phyloP scores from a whole-genome alignment of 1,140 invertebrate genomes.

The Palaemon carinicauda region DNA sequence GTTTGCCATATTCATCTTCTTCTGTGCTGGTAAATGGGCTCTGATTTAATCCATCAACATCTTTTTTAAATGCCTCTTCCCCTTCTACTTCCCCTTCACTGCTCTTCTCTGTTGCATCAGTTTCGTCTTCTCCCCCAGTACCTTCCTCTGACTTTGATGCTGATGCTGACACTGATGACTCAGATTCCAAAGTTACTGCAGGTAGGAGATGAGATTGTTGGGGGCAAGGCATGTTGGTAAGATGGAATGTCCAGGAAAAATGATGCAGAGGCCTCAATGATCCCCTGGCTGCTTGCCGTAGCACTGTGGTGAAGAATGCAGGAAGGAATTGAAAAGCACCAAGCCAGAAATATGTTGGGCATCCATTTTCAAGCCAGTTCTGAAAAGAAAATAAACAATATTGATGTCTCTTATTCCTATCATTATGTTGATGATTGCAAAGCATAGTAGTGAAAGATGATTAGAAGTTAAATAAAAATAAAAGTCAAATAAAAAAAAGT shows the following conservation, averaged over 20 bases:
- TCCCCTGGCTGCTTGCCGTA: background rate
- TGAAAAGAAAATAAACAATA: background rate
- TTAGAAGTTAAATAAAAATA: no score
- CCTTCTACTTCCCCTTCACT: background rate
- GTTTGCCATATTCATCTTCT: background rate
- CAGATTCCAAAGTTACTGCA: background rate
- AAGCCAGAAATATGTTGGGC: slow-evolving; percentile 14
- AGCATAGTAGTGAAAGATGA: no score
- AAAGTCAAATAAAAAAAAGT: no score
- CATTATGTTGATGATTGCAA: background rate
- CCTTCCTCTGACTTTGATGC: background rate
- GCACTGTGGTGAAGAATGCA: slow-evolving; percentile 21
- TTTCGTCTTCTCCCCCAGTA: background rate
- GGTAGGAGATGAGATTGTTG: background rate
- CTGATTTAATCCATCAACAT: background rate
- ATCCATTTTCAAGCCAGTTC: slow-evolving; percentile 34
- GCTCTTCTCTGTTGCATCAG: background rate
- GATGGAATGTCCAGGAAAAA: slow-evolving; percentile 22
- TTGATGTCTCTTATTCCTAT: background rate
- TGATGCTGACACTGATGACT: no score
- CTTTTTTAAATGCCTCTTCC: background rate
- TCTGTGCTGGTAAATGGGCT: background rate
- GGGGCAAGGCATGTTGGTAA: slow-evolving; percentile 8
- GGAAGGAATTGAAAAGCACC: slow-evolving; percentile 39
- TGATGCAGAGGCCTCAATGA: slow-evolving; percentile 20